phyloP scores from a whole-genome alignment of 2,113 vertebrate genomes.

The Cervus canadensis region DNA sequence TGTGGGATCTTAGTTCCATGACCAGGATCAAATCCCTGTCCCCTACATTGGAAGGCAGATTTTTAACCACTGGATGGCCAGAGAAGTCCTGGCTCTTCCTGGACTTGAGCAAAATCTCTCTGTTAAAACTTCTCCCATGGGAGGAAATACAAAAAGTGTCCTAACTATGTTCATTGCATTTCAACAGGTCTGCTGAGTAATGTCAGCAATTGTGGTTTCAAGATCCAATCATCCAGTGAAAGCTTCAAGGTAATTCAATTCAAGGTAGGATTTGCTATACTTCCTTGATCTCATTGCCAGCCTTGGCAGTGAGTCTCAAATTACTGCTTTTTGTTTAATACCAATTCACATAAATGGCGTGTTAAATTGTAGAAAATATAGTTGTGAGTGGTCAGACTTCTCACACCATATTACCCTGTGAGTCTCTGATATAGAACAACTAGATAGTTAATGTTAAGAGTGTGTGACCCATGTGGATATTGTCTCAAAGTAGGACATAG shows the following conservation, averaged over 20 bases:
- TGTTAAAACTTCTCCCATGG: background rate
- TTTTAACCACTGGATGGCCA: background rate
- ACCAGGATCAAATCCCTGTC: background rate
- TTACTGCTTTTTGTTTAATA: background rate
- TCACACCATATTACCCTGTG: background rate
- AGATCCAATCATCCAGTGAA: background rate
- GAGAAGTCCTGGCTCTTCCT: background rate
- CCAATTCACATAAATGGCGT: background rate
- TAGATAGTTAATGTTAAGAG: background rate
- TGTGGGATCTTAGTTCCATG: background rate
- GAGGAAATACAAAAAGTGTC: background rate
- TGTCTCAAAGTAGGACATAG: background rate
- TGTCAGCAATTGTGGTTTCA: background rate
- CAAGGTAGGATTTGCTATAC: background rate
- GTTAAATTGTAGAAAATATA: background rate
- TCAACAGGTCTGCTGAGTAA: background rate
- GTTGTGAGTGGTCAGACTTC: background rate
- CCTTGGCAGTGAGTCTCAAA: background rate
- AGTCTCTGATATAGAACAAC: background rate
- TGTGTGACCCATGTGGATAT: background rate
- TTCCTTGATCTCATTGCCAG: background rate
- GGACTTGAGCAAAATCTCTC: background rate
- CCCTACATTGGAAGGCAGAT: background rate
- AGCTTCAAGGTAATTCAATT: background rate
- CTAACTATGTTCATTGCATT: background rate